Conservation (phyloP, 1,140 invertebrate species). For the Tyrophagus putrescentiae region DNA sequence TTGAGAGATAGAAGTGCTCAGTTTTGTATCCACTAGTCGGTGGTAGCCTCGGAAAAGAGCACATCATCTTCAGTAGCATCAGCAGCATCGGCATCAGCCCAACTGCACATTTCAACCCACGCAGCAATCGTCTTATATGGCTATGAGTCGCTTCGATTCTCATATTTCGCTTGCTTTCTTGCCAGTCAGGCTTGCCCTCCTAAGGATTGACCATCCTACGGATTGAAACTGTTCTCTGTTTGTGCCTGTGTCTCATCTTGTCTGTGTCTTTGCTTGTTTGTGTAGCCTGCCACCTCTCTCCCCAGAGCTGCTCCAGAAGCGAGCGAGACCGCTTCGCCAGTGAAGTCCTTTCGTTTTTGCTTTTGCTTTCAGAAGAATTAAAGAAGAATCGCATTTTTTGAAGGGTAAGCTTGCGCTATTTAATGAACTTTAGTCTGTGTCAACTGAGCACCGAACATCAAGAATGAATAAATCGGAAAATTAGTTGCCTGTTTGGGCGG, state of each 20-base stretch:
- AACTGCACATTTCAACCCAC: constrained; percentile 2
- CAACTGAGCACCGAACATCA: neutral
- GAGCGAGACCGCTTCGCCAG: too few species aligned
- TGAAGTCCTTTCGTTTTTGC: too few species aligned
- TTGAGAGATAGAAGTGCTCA: too few species aligned
- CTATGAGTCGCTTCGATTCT: constrained; percentile 30
- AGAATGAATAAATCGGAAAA: neutral
- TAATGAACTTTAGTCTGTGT: neutral
- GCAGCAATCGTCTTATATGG: constrained; percentile 5
- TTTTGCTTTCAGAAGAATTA: too few species aligned
- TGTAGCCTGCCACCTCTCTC: too few species aligned
- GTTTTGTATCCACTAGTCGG: too few species aligned
- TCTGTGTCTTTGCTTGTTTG: neutral
- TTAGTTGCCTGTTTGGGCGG: neutral
- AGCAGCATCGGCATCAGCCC: neutral
- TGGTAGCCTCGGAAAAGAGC: too few species aligned
- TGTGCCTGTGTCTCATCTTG: neutral
- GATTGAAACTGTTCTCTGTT: neutral
- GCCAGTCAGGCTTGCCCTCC: too few species aligned
- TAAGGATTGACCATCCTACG: too few species aligned
- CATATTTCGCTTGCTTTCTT: too few species aligned
- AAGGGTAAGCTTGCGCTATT: neutral
- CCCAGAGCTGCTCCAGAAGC: neutral
- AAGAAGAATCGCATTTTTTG: neutral
- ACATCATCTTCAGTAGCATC: neutral